These are phyloP conservation scores for Odontocolon sp. DNA, from an alignment of 2,888 invertebrate species.

Conservation along the genomic window DNA sequence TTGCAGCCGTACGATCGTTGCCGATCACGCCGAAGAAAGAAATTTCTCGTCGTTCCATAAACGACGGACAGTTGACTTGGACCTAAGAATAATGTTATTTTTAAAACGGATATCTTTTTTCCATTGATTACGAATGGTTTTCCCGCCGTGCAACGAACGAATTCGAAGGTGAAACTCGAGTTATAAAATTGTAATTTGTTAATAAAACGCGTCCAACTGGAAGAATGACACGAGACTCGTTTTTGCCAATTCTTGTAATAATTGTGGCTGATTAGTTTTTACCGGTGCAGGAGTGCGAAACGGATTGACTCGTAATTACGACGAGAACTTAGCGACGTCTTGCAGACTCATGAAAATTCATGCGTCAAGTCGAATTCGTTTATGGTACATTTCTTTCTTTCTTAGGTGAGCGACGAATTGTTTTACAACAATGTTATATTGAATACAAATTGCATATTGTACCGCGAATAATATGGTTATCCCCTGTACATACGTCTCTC, in stretches of 20 bases:
- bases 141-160: neutral
- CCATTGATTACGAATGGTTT: too few relatives aligned
- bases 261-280: neutral
- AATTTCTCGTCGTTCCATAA: conserved; percentile 15
- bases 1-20: neutral
- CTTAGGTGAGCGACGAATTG: conserved; percentile 51
- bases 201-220: neutral
- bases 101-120: neutral
- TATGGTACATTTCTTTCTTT: conserved; percentile 31
- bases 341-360: too few relatives aligned
- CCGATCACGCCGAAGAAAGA: neutral
- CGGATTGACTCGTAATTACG: neutral
- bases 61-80: conserved; percentile 1
- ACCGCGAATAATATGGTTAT: conserved; percentile 51
- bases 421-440: conserved; percentile 46
- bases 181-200: neutral
- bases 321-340: too few relatives aligned
- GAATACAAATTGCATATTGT: conserved; percentile 54
- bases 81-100: conserved; percentile 34
- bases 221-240: neutral
- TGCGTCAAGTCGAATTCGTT: conserved; percentile 22
- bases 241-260: neutral
- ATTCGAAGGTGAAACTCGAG: neutral
- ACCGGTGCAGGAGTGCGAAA: neutral
- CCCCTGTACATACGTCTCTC: conserved; percentile 53